Base-by-base conservation (phyloP, 2,113 vertebrate species). In the Chascanopsetta lugubris region DNA sequence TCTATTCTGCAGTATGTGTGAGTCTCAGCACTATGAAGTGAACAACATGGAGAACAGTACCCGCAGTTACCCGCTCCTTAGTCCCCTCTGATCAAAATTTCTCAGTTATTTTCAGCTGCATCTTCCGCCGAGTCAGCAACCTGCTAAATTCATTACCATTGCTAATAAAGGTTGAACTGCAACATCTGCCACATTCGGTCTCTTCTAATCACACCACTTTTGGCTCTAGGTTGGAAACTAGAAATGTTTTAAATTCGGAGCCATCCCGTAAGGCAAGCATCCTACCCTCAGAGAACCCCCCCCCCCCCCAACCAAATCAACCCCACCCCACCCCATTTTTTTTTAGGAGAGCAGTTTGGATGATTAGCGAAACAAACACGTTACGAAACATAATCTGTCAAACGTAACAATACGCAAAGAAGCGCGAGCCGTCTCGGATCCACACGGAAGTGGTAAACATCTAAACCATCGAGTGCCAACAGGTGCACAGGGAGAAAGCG, bases 261-360 rank as follows among this genome's bases (percentile, higher is more conserved):
- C 6, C 21, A 34, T 85, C 68, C 72, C 51, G 20, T 18, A 51
- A 66, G 75, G 69, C 71, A 21, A n/a, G 62, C 47, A 60, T 48
- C 58, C 76, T 69, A 58, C 43, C 76, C 46, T 70, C 47, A 64
- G 68, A 80, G 75, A 64, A 56, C 49, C 77, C n/a, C n/a, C n/a
- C n/a, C n/a, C n/a, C n/a, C n/a, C n/a, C n/a, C 72, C 61, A 73
- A 69, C 85, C 76, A 76, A 72, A 76, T 65, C 18, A 49, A 56
- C 55, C 82, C 65, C 61, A 67, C 38, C 30, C 66, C 70, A 77
- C 72, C 59, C 72, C 72, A 65, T 87, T 77, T 83, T 83, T 82
- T 80, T n/a, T n/a, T n/a, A n/a, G n/a, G n/a, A n/a, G n/a, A n/a
- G n/a, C n/a, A n/a, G n/a, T n/a, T n/a, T n/a, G n/a, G n/a, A n/a